Evolutionary conservation across 1,140 invertebrate species (phyloP).

Genomic region (Leptoteleia sp.): DNA sequence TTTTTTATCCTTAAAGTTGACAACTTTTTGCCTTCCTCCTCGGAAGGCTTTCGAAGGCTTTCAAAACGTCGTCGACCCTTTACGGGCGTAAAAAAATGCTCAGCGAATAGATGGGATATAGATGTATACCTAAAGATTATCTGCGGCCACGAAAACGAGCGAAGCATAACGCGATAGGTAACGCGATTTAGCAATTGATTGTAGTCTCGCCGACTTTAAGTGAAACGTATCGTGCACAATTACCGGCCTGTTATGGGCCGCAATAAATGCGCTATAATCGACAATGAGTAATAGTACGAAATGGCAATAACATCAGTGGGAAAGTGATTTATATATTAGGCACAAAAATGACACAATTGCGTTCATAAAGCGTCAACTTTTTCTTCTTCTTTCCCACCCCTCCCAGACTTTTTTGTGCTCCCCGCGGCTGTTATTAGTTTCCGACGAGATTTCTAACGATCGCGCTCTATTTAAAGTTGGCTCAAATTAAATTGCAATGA

Average conservation of each 20-base stretch:
- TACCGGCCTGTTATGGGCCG: conserved; percentile 37
- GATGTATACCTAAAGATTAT: conserved; percentile 23
- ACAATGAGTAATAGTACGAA: conserved; percentile 36
- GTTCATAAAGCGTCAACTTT: conserved; percentile 4
- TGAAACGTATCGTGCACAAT: conserved; percentile 51
- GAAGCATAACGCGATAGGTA: conserved; percentile 50
- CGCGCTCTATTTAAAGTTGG: background rate
- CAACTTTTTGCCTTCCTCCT: conserved; percentile 9
- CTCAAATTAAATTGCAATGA: conserved; percentile 3
- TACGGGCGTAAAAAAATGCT: conserved; percentile 24
- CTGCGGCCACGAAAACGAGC: conserved; percentile 36
- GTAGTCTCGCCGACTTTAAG: conserved; percentile 23
- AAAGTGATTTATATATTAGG: conserved; percentile 28
- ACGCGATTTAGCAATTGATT: conserved; percentile 50
- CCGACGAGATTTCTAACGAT: conserved; percentile 8
- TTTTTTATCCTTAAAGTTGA: background rate
- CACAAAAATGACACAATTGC: conserved; percentile 43
- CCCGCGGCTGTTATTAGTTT: conserved; percentile 9
- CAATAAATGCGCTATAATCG: conserved; percentile 39
- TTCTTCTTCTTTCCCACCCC: too few species aligned
- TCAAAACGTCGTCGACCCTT: conserved; percentile 2
- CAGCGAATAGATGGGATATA: conserved; percentile 6
- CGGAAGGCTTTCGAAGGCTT: too few species aligned
- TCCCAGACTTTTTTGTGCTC: conserved; percentile 3
- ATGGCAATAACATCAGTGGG: conserved; percentile 23